These are phyloP conservation scores for Lypha dubia DNA, from an alignment of 2,888 invertebrate genomes.

Conservation along the genomic window DNA sequence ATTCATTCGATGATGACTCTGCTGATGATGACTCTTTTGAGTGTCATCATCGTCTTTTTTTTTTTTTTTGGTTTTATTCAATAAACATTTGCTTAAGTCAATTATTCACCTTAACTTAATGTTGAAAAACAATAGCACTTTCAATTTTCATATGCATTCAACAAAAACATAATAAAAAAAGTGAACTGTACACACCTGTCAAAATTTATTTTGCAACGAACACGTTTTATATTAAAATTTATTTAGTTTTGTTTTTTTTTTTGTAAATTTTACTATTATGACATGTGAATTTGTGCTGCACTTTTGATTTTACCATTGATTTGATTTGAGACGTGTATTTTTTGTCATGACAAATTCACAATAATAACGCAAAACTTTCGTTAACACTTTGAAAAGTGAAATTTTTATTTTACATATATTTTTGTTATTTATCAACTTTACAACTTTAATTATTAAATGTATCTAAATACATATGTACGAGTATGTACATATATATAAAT, in stretches of 20 bases:
- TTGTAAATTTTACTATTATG: conserved; percentile 26
- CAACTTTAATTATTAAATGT: conserved; percentile 18
- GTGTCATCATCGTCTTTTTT: background rate
- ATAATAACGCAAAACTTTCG: conserved; percentile 50
- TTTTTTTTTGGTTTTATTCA: background rate
- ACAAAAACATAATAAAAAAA: background rate
- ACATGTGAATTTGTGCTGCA: conserved; percentile 51
- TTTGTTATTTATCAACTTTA: background rate
- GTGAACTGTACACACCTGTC: background rate
- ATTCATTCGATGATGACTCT: conserved; percentile 6
- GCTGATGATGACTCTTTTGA: background rate
- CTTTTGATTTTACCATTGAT: conserved; percentile 39
- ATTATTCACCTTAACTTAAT: conserved; percentile 6
- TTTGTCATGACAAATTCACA: conserved; percentile 39
- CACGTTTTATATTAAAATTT: conserved; percentile 64
- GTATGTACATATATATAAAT: background rate
- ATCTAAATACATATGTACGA: background rate
- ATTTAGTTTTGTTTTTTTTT: conserved; percentile 19
- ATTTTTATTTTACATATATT: conserved; percentile 12
- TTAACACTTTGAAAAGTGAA: conserved; percentile 57
- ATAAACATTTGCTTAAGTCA: background rate
- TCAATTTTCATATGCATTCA: conserved; percentile 6
- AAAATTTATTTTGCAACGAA: conserved; percentile 11
- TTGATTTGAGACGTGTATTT: conserved; percentile 45
- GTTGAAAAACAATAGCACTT: conserved; percentile 28